Conservation (phyloP, 2,797 vertebrate genomes). For the Telmatherina bonti region DNA sequence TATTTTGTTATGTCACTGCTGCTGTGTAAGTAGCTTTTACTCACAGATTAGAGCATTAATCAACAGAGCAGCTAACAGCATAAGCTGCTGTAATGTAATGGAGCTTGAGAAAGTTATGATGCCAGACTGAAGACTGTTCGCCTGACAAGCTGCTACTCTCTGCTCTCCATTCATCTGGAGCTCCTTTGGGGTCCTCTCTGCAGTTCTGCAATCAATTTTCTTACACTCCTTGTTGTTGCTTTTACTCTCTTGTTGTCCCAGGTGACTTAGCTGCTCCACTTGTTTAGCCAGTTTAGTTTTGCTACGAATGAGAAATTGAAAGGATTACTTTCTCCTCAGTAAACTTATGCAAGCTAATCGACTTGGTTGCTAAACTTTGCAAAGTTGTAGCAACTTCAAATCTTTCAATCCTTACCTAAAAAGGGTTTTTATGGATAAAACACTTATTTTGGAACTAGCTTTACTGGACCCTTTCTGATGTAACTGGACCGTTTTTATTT, state of each 20-base stretch:
- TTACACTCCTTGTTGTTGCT: slow-evolving; percentile 1
- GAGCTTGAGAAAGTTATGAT: slow-evolving; percentile 31
- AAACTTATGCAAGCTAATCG: background rate
- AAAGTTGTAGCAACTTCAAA: background rate
- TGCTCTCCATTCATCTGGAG: slow-evolving; percentile 27
- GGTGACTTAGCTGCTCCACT: background rate
- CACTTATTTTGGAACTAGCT: background rate
- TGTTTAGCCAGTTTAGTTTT: background rate
- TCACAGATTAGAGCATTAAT: slow-evolving; percentile 64
- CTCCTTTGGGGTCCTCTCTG: background rate
- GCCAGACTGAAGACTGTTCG: slow-evolving; percentile 24
- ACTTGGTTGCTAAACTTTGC: background rate
- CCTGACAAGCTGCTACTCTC: slow-evolving; percentile 27
- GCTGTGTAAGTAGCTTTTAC: slow-evolving; percentile 54
- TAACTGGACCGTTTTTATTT: background rate
- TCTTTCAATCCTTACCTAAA: background rate
- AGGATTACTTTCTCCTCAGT: background rate
- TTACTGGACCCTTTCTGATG: background rate
- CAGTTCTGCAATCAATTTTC: slow-evolving; percentile 5
- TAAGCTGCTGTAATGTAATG: slow-evolving; percentile 37
- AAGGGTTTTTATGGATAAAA: background rate
- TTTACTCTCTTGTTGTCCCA: background rate
- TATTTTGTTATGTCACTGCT: slow-evolving; percentile 39
- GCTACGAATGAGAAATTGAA: background rate
- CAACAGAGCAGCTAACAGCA: slow-evolving; percentile 58